Evolutionary conservation across 1,140 invertebrate genomes (phyloP).

Genomic region (Colletes latitarsis): DNA sequence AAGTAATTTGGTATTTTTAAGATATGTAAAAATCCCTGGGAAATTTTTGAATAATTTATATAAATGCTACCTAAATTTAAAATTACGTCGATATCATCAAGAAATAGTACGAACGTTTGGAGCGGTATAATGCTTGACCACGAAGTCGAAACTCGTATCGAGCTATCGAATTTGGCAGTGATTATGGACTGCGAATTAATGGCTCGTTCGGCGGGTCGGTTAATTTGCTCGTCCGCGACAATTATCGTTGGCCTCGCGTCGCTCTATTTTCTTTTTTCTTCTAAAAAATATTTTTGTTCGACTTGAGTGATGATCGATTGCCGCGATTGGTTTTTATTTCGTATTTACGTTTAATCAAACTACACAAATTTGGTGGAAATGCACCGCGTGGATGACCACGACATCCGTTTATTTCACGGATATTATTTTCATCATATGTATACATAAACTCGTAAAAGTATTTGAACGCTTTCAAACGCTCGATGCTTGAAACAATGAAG

Average conservation of each 20-base stretch:
- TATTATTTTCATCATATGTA: not conserved
- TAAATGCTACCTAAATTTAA: too few relatives aligned
- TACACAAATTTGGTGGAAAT: constrained; percentile 6
- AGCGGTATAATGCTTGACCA: not conserved
- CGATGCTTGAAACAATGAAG: too few relatives aligned
- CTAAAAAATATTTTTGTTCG: too few relatives aligned
- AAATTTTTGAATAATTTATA: too few relatives aligned
- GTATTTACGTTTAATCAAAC: constrained; percentile 8
- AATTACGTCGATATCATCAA: too few relatives aligned
- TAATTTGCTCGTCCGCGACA: not conserved
- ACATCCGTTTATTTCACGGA: not conserved
- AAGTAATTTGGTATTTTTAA: too few relatives aligned
- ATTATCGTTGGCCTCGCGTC: not conserved
- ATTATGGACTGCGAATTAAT: constrained; percentile 33
- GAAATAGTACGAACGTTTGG: too few relatives aligned
- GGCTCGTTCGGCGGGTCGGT: constrained; percentile 3
- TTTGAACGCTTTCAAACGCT: too few relatives aligned
- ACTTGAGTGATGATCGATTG: not conserved
- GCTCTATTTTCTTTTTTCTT: too few relatives aligned
- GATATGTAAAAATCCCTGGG: too few relatives aligned
- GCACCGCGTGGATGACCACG: not conserved
- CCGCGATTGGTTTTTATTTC: not conserved
- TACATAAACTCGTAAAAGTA: too few relatives aligned
- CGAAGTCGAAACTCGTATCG: not conserved
- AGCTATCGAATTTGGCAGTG: constrained; percentile 22